phyloP scores from a whole-genome alignment of 2,888 invertebrate genomes.

The Trachelus troglodyta region DNA sequence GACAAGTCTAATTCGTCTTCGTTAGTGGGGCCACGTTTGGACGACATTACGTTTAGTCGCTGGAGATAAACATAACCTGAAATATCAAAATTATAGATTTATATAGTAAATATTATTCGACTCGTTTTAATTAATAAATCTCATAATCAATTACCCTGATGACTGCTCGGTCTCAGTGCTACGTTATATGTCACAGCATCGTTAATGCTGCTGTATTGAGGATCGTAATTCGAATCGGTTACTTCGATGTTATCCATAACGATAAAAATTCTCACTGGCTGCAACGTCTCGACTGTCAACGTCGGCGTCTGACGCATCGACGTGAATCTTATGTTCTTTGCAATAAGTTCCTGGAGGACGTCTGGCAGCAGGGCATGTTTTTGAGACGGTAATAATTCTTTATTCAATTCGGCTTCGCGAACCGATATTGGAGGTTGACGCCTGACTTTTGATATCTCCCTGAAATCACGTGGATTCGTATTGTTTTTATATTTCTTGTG shows the following conservation, averaged over 20 bases:
- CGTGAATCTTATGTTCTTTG: conserved; percentile 72
- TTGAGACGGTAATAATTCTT: conserved; percentile 70
- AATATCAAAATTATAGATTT: conserved; percentile 33
- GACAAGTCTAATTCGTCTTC: conserved; percentile 36
- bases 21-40: conserved; percentile 22
- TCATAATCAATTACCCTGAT: conserved; percentile 45
- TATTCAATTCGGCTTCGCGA: conserved; percentile 69
- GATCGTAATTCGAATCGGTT: conserved; percentile 72
- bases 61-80: conserved; percentile 73
- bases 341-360: conserved; percentile 76
- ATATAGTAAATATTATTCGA: not conserved
- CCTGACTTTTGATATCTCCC: conserved; percentile 70
- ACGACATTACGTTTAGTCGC: conserved; percentile 65
- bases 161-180: conserved; percentile 55
- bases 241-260: conserved; percentile 82
- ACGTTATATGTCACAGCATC: conserved; percentile 75
- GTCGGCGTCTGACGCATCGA: conserved; percentile 43
- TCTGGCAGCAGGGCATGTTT: conserved; percentile 77
- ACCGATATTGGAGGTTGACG: conserved; percentile 66
- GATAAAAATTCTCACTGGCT: conserved; percentile 75
- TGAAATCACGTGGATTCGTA: conserved; percentile 57
- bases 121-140: not conserved
- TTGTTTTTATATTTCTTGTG: not conserved
- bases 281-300: conserved; percentile 69
- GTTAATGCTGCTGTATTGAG: conserved; percentile 71